phyloP scores from a whole-genome alignment of 2,797 vertebrate species.

The Ptychadena robeensis region DNA sequence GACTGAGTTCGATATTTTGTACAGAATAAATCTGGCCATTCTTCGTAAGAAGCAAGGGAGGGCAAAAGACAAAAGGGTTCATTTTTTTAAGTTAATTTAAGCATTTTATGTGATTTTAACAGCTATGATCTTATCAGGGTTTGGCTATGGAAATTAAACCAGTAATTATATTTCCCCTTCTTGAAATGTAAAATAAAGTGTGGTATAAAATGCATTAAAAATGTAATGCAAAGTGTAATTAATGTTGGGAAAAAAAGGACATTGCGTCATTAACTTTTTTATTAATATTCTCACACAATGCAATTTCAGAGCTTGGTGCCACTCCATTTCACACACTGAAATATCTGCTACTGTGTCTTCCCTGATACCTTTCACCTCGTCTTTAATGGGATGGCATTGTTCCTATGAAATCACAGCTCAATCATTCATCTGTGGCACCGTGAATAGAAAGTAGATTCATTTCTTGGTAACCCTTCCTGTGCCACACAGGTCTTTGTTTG shows the following conservation, averaged over 20 bases:
- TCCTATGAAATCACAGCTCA: slow-evolving; percentile 71
- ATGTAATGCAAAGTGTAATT: slow-evolving; percentile 76
- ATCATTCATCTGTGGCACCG: slow-evolving; percentile 68
- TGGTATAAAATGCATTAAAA: slow-evolving; percentile 76
- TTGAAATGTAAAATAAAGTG: slow-evolving; percentile 75
- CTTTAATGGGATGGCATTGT: slow-evolving; percentile 73
- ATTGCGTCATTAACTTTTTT: slow-evolving; percentile 78
- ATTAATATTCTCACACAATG: slow-evolving; percentile 75
- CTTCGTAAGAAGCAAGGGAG: slow-evolving; percentile 64
- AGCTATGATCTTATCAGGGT: slow-evolving; percentile 74
- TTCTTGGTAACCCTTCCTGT: slow-evolving; percentile 45
- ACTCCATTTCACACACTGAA: slow-evolving; percentile 76
- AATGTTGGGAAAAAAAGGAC: slow-evolving; percentile 76
- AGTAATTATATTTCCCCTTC: slow-evolving; percentile 75
- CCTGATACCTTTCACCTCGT: slow-evolving; percentile 74
- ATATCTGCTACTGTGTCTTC: slow-evolving; percentile 74
- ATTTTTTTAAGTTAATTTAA: slow-evolving; percentile 75
- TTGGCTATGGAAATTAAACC: slow-evolving; percentile 75
- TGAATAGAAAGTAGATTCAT: slow-evolving; percentile 57
- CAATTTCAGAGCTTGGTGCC: slow-evolving; percentile 76
- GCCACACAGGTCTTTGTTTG: slow-evolving; percentile 21
- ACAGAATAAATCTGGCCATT: slow-evolving; percentile 44
- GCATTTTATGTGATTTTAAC: slow-evolving; percentile 76
- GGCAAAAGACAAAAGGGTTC: slow-evolving; percentile 66
- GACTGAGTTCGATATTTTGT: slow-evolving; percentile 40